Conservation (phyloP, 2,113 vertebrate species). For the Gallinago jamesoni region DNA sequence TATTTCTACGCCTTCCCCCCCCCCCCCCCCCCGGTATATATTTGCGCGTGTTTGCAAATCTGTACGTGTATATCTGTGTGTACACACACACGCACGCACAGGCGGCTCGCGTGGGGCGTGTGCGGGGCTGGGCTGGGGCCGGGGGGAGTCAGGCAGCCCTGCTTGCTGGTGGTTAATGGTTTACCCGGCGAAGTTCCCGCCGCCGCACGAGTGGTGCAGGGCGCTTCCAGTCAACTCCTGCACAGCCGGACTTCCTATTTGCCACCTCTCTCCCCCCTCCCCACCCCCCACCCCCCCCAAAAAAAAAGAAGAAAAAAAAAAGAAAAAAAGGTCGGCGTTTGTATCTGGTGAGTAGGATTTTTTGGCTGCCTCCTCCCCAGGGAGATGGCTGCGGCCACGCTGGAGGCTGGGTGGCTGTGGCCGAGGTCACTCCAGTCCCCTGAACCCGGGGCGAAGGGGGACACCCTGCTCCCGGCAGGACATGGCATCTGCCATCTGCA, state of each 20-base stretch:
- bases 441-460: background rate
- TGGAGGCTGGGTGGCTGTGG: background rate
- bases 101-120: background rate
- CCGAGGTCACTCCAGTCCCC: background rate
- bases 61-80: fast-evolving
- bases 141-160: background rate
- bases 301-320: background rate
- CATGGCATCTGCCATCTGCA: background rate
- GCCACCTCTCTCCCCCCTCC: background rate
- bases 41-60: fast-evolving
- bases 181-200: conserved; percentile 21
- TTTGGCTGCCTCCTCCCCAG: background rate
- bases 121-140: background rate
- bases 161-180: conserved; percentile 44
- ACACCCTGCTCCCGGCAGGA: background rate
- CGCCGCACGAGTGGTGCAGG: background rate
- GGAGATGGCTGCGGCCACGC: background rate
- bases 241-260: background rate
- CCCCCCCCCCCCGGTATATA: fast-evolving
- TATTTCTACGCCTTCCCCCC: background rate
- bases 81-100: fast-evolving
- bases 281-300: background rate
- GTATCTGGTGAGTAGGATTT: background rate
- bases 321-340: background rate
- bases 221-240: background rate